phyloP scores from a whole-genome alignment of 2,888 invertebrate species.

The Hypomecis atomaria region DNA sequence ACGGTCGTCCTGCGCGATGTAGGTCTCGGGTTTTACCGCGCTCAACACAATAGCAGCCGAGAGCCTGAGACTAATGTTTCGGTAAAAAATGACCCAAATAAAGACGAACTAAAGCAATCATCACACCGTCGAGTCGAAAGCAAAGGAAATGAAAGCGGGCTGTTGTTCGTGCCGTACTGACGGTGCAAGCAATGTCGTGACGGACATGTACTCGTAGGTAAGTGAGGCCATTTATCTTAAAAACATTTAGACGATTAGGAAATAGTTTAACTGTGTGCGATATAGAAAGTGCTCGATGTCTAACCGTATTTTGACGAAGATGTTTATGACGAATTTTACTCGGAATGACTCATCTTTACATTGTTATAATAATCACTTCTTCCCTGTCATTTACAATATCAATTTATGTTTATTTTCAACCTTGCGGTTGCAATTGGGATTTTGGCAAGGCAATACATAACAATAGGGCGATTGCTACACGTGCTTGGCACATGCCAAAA shows the following conservation, averaged over 20 bases:
- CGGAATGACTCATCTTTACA: not conserved
- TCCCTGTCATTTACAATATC: not conserved
- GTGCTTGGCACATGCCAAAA: not conserved
- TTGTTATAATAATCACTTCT: too few species aligned
- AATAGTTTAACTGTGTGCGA: too few species aligned
- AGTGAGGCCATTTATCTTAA: slow-evolving; percentile 5
- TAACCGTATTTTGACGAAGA: too few species aligned
- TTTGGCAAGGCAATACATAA: not conserved
- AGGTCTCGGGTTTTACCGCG: slow-evolving; percentile 31
- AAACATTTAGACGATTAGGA: too few species aligned
- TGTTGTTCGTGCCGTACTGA: slow-evolving; percentile 3
- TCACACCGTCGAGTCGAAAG: slow-evolving; percentile 9
- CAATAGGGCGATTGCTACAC: not conserved
- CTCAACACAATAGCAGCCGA: slow-evolving; percentile 18
- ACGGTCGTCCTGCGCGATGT: slow-evolving; percentile 18
- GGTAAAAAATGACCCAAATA: slow-evolving; percentile 17
- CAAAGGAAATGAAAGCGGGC: slow-evolving; percentile 18
- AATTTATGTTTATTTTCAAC: not conserved
- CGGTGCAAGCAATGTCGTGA: not conserved
- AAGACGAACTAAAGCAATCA: slow-evolving; percentile 10
- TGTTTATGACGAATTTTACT: too few species aligned
- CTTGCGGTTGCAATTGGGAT: slow-evolving; percentile 7
- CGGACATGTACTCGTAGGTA: not conserved
- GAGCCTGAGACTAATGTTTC: slow-evolving; percentile 7
- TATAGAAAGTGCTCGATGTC: not conserved